Evolutionary conservation across 2,113 vertebrate species (phyloP).

Genomic region (Prunella himalayana): DNA sequence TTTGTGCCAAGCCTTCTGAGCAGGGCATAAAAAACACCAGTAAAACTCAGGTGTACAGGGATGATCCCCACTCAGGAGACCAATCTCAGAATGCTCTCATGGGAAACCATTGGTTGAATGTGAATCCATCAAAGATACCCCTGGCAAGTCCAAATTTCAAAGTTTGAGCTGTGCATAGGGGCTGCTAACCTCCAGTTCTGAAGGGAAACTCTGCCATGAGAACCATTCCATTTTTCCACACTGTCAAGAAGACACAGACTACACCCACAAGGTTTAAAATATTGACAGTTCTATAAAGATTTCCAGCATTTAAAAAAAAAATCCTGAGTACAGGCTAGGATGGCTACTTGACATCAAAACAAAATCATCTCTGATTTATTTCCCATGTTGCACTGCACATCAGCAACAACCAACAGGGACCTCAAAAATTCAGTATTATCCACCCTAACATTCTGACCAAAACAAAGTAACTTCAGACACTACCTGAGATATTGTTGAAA

Average conservation of each 20-base stretch:
- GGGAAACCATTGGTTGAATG: not conserved
- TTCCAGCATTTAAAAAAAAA: not conserved
- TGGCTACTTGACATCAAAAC: not conserved
- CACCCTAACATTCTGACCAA: not conserved
- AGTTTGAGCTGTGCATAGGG: not conserved
- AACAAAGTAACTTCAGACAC: not conserved
- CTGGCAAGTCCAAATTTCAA: not conserved
- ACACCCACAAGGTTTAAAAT: not conserved
- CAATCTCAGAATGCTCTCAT: not conserved
- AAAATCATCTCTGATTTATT: not conserved
- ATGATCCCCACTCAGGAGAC: not conserved
- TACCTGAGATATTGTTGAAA: not conserved
- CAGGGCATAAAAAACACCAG: not conserved
- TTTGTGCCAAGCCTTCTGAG: not conserved
- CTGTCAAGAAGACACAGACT: not conserved
- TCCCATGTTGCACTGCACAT: no score
- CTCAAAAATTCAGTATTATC: not conserved
- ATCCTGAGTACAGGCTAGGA: not conserved
- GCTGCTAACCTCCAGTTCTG: not conserved
- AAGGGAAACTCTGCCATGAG: not conserved
- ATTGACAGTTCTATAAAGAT: not conserved
- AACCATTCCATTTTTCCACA: not conserved
- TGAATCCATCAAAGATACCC: not conserved
- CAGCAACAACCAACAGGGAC: not conserved
- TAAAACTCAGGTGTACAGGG: fast-evolving